These are phyloP conservation scores for Epinotia demarniana DNA, from an alignment of 2,888 invertebrate genomes.

Conservation along the genomic window DNA sequence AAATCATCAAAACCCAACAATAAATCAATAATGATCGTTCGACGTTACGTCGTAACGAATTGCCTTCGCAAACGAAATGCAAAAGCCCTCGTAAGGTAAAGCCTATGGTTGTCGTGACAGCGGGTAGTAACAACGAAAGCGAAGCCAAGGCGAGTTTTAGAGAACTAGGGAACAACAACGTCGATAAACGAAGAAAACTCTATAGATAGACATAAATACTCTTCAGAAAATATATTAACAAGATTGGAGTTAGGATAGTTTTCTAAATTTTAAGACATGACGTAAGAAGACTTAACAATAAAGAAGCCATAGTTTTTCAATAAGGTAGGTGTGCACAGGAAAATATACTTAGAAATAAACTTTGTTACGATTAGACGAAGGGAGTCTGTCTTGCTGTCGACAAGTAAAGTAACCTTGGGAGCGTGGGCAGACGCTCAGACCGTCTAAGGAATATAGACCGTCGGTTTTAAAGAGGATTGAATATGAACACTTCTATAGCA, in stretches of 20 bases:
- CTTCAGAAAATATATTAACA: neutral
- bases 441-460: neutral
- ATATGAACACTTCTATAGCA: slow-evolving; percentile 8
- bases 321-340: neutral
- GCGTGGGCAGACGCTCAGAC: neutral
- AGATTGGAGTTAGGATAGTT: neutral
- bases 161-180: slow-evolving; percentile 1
- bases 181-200: neutral
- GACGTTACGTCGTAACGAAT: slow-evolving; percentile 1
- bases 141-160: neutral
- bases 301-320: neutral
- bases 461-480: slow-evolving; percentile 3
- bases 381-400: neutral
- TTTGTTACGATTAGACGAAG: neutral
- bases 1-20: slow-evolving; percentile 3
- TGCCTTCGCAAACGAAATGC: slow-evolving; percentile 13
- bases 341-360: slow-evolving; percentile 1
- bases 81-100: slow-evolving; percentile 4
- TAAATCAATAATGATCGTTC: slow-evolving; percentile 34
- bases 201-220: neutral
- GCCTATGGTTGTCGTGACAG: neutral
- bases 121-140: slow-evolving; percentile 19
- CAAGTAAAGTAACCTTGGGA: slow-evolving; percentile 2
- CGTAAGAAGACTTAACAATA: neutral
- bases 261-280: neutral